phyloP scores from a whole-genome alignment of 2,888 invertebrate species.

The Drosophila austrosaltans region DNA sequence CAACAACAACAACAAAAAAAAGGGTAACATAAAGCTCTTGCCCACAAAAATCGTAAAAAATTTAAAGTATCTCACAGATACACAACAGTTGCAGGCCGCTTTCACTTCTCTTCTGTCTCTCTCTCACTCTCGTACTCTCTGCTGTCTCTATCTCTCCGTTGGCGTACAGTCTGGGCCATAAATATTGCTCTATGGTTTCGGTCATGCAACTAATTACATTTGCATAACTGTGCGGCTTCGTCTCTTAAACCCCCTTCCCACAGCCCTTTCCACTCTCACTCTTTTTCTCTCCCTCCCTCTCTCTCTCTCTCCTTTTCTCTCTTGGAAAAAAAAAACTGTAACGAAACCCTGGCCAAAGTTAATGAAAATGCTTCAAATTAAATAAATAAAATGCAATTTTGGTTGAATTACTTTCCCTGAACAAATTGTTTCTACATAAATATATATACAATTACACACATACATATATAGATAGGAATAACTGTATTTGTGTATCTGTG shows the following conservation, averaged over 20 bases:
- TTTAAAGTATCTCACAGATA: conserved; percentile 75
- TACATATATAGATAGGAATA: not conserved
- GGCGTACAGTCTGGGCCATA: conserved; percentile 69
- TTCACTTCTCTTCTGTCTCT: conserved; percentile 23
- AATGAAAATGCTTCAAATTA: conserved; percentile 50
- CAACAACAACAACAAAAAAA: conserved; percentile 17
- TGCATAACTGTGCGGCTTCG: conserved; percentile 61
- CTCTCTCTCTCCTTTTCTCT: not conserved
- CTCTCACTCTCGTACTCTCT: conserved; percentile 14
- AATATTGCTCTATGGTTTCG: conserved; percentile 75
- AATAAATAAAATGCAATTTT: conserved; percentile 40
- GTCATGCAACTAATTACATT: conserved; percentile 77
- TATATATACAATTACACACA: conserved; percentile 1
- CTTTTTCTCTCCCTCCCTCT: too few species aligned
- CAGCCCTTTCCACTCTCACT: not conserved
- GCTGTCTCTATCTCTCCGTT: not conserved
- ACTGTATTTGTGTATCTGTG: not conserved
- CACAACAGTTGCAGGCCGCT: conserved; percentile 52
- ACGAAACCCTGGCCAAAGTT: conserved; percentile 38
- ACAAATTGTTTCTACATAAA: conserved; percentile 27
- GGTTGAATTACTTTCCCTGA: conserved; percentile 14
- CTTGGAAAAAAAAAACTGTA: conserved; percentile 27
- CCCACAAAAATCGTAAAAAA: conserved; percentile 75
- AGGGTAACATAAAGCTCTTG: conserved; percentile 57
- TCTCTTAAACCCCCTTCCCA: not conserved